Evolutionary conservation across 2,888 invertebrate species (phyloP).

Genomic region (Disparrhopalites patrizii): DNA sequence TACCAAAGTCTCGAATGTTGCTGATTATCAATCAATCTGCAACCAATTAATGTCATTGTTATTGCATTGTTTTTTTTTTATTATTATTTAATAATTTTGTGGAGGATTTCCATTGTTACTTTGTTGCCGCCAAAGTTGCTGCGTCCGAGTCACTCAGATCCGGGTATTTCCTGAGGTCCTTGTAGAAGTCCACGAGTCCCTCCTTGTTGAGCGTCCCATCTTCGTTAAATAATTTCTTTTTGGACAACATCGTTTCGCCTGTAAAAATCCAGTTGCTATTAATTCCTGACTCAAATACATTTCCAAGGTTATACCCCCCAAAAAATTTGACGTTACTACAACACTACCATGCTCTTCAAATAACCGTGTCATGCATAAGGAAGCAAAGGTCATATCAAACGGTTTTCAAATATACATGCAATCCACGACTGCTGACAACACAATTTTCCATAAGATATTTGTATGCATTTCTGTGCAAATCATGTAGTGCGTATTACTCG

Average conservation of each 20-base stretch:
- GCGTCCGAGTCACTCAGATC: slow-evolving; percentile 57
- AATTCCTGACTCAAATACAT: too few species aligned
- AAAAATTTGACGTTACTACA: too few species aligned
- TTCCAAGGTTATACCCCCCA: too few species aligned
- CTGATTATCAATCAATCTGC: slow-evolving; percentile 54
- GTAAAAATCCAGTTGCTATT: too few species aligned
- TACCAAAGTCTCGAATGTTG: slow-evolving; percentile 59
- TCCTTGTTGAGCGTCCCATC: slow-evolving; percentile 53
- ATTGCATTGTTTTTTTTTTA: neutral
- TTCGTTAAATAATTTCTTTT: slow-evolving; percentile 50
- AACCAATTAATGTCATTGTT: slow-evolving; percentile 14
- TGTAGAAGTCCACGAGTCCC: slow-evolving; percentile 53
- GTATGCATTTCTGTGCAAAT: too few species aligned
- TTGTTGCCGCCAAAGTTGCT: slow-evolving; percentile 56
- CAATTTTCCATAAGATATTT: too few species aligned
- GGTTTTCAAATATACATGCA: too few species aligned
- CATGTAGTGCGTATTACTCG: too few species aligned
- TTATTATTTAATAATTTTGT: slow-evolving; percentile 3
- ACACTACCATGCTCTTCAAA: too few species aligned
- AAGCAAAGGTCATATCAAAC: too few species aligned
- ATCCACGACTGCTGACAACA: too few species aligned
- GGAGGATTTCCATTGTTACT: slow-evolving; percentile 48
- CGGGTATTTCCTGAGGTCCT: slow-evolving; percentile 55
- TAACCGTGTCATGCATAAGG: too few species aligned
- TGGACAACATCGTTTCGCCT: slow-evolving; percentile 51